These are phyloP conservation scores for Lithophane socia DNA, from an alignment of 2,888 invertebrate genomes.

Conservation along the genomic window DNA sequence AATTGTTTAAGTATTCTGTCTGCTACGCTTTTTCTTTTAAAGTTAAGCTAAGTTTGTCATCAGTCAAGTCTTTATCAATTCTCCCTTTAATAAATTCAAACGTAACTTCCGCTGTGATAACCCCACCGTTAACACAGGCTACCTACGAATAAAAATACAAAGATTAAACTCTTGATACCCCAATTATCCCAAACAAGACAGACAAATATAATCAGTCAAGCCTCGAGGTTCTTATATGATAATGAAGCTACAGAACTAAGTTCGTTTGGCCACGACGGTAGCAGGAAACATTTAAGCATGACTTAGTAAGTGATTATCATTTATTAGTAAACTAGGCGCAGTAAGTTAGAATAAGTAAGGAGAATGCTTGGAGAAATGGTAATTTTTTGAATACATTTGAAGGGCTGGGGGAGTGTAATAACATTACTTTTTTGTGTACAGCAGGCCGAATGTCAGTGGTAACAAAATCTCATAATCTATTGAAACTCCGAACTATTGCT, in stretches of 20 bases:
- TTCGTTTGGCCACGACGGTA: slow-evolving; percentile 82
- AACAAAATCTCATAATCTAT: no score
- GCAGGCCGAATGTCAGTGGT: no score
- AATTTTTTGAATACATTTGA: slow-evolving; percentile 73
- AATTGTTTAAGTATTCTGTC: no score
- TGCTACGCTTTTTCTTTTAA: not conserved
- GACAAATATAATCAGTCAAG: slow-evolving; percentile 74
- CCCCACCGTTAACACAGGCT: slow-evolving; percentile 22
- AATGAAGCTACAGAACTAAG: slow-evolving; percentile 84
- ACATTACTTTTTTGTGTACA: slow-evolving; percentile 12
- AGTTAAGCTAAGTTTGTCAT: not conserved
- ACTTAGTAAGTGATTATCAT: slow-evolving; percentile 87
- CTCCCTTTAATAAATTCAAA: slow-evolving; percentile 19
- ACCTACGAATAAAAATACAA: slow-evolving; percentile 41
- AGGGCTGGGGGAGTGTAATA: slow-evolving; percentile 21
- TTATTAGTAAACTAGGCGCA: slow-evolving; percentile 77
- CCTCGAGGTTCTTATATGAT: slow-evolving; percentile 78
- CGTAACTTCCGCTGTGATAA: slow-evolving; percentile 32
- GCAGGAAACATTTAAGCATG: slow-evolving; percentile 87
- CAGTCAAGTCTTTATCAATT: not conserved
- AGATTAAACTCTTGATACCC: slow-evolving; percentile 55
- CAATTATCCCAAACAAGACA: slow-evolving; percentile 62
- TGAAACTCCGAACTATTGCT: not conserved
- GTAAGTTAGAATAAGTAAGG: slow-evolving; percentile 58
- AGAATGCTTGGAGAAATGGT: slow-evolving; percentile 46